Evolutionary conservation across 2,888 invertebrate species (phyloP).

Genomic region (Agrenia bidenticulata): DNA sequence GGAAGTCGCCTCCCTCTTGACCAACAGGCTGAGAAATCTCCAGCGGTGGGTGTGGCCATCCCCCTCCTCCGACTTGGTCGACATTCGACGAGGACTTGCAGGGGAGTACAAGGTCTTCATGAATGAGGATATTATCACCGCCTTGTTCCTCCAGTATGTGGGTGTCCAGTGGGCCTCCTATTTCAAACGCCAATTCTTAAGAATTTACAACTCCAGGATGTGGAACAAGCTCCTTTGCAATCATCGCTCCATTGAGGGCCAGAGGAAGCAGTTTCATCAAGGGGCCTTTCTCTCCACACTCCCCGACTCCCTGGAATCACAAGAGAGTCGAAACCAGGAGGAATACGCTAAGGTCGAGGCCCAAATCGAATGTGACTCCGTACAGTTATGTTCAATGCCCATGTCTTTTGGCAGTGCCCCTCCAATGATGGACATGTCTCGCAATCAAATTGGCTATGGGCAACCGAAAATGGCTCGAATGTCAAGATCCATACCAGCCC

Average conservation of each 20-base stretch:
- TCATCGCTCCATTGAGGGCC: slow-evolving; percentile 26
- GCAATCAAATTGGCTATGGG: too few relatives aligned
- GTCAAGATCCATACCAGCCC: not conserved
- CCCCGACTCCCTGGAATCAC: slow-evolving; percentile 25
- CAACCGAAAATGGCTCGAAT: not conserved
- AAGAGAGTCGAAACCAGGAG: slow-evolving; percentile 8
- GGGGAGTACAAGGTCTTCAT: slow-evolving; percentile 39
- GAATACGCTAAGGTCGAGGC: slow-evolving; percentile 18
- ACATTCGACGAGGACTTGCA: slow-evolving; percentile 37
- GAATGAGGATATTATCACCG: slow-evolving; percentile 45
- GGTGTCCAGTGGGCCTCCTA: slow-evolving; percentile 30
- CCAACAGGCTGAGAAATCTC: slow-evolving; percentile 33
- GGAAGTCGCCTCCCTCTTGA: slow-evolving; percentile 38
- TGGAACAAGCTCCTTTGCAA: slow-evolving; percentile 28
- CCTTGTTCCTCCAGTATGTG: slow-evolving; percentile 39
- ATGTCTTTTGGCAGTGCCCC: not conserved
- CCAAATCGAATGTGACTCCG: not conserved
- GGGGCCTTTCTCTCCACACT: slow-evolving; percentile 30
- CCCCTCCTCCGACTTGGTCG: slow-evolving; percentile 9
- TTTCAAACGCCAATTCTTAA: slow-evolving; percentile 21
- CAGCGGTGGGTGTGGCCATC: slow-evolving; percentile 34
- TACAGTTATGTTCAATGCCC: not conserved
- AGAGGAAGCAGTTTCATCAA: slow-evolving; percentile 25
- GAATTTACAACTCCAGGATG: slow-evolving; percentile 36
- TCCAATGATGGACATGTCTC: not conserved